A percentile compares a stretch with the other conserved stretches of the same genome.
Evolutionary conservation across 2,113 vertebrate genomes (phyloP).

Genomic region (Carassius carassius): DNA sequence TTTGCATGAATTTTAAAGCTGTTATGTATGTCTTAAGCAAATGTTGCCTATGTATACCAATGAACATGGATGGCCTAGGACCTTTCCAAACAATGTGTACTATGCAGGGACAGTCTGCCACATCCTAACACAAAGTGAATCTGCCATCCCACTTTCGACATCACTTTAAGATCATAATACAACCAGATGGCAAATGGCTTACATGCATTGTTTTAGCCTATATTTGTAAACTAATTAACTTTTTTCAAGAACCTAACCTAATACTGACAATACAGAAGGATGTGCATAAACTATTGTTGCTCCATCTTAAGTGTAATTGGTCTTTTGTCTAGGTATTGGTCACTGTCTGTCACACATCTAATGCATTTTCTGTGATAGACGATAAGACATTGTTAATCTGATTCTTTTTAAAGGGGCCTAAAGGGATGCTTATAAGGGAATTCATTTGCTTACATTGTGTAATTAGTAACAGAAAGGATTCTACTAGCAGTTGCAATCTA

Average conservation of each 20-base stretch:
- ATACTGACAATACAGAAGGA: background rate
- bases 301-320: background rate
- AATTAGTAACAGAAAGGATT: background rate
- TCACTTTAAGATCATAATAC: background rate
- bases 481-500: background rate
- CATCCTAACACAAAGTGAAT: background rate
- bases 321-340: background rate
- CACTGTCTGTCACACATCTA: background rate
- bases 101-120: background rate
- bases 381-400: background rate
- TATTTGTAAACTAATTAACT: background rate
- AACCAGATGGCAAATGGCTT: background rate
- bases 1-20: background rate
- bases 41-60: background rate
- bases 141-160: background rate
- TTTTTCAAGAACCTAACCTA: slow-evolving; percentile 17
- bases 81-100: background rate
- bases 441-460: slow-evolving; percentile 10
- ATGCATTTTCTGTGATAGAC: background rate
- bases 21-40: background rate
- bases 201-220: background rate
- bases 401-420: background rate
- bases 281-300: background rate
- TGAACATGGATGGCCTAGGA: background rate
- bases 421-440: background rate